Conservation (phyloP, 2,888 invertebrate species). For the Hydraecia micacea region DNA sequence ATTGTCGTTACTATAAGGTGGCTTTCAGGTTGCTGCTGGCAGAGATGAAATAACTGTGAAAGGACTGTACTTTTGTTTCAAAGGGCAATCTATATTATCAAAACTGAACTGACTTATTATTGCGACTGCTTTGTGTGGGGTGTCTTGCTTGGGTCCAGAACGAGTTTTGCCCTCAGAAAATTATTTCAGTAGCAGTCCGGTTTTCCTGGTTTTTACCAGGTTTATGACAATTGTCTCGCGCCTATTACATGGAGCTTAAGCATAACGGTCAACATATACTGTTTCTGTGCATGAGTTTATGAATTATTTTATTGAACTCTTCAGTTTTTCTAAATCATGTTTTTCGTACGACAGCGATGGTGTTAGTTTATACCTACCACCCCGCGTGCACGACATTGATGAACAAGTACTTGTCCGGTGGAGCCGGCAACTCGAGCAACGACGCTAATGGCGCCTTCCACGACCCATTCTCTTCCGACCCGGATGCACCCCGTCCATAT, state of each 20-base stretch:
- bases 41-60: not conserved
- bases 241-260: not conserved
- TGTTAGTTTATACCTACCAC: conserved; percentile 99
- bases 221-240: not conserved
- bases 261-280: not conserved
- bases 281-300: not conserved
- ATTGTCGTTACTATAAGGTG: not conserved
- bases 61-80: not conserved
- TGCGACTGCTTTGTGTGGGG: not conserved
- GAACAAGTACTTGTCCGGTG: conserved; percentile 94
- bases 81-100: not conserved
- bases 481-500: conserved; percentile 94
- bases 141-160: no score
- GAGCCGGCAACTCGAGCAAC: conserved; percentile 66
- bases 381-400: conserved; percentile 97
- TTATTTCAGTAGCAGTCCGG: not conserved
- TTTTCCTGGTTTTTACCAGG: not conserved
- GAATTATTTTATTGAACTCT: not conserved
- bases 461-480: conserved; percentile 95
- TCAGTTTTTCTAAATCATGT: not conserved
- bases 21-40: not conserved
- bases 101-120: not conserved
- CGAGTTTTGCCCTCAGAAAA: not conserved
- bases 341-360: conserved; percentile 92
- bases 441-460: conserved; percentile 78